Percentiles rank a stretch among this genome's conserved stretches.
These are phyloP conservation scores for Laticauda laticaudata DNA, from an alignment of 2,113 vertebrate genomes.

Conservation along the genomic window DNA sequence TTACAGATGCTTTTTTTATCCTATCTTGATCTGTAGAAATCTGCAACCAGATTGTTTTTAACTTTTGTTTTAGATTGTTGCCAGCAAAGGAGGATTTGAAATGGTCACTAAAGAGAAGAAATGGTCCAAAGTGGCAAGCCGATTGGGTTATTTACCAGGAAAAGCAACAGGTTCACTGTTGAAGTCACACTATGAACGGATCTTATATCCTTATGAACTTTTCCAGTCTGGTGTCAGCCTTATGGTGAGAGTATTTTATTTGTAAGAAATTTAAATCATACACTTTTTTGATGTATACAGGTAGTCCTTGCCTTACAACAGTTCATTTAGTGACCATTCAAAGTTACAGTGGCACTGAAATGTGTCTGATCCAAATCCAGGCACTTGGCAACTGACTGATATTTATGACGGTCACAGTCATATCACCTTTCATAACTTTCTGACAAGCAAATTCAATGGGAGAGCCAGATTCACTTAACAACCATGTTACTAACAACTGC, in stretches of 20 bases:
- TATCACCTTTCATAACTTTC: background rate
- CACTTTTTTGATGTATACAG: background rate
- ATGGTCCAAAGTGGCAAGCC: constrained; percentile 91
- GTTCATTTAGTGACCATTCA: background rate
- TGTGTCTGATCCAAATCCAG: background rate
- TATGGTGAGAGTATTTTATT: constrained; percentile 77
- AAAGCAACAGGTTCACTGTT: constrained; percentile 88
- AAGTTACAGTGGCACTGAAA: background rate
- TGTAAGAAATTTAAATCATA: fast-evolving
- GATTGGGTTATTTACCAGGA: constrained; percentile 90
- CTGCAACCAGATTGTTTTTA: constrained; percentile 9
- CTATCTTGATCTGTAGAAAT: background rate
- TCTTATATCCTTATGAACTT: constrained; percentile 96
- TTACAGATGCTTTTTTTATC: background rate
- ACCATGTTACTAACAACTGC: background rate
- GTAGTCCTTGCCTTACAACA: background rate
- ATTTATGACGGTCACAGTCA: background rate
- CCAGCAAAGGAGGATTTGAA: constrained; percentile 94
- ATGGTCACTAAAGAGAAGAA: constrained; percentile 91
- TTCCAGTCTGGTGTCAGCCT: constrained; percentile 96
- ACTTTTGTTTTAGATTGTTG: constrained; percentile 81
- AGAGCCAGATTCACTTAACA: background rate
- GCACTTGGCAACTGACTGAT: background rate
- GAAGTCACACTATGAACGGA: constrained; percentile 91
- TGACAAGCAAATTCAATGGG: background rate